Evolutionary conservation across 2,888 invertebrate genomes (phyloP), one percentile per base, ranked within the genome.

Genomic region (Leptinotarsa haldemani): DNA sequence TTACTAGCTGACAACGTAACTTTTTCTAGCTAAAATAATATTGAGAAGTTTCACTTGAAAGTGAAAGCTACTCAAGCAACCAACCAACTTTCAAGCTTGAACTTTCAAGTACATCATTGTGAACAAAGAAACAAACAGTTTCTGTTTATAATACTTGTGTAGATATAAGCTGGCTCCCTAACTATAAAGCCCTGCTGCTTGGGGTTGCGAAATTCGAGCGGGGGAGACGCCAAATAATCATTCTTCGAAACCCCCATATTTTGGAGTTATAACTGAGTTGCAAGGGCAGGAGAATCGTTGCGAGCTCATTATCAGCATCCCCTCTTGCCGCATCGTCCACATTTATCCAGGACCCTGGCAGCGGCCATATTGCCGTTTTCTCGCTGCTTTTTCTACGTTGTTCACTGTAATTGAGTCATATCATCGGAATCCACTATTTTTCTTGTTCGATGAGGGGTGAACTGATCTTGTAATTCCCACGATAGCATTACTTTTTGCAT

Each of bases 241-340:
- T 83, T 82, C 82, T 82, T 82, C 82, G 80, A 81, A 80, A 82
- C 83, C 84, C 84, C 83, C 74, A 84, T 84, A 84, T 84, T 84
- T 84, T 81, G 83, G 81, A 84, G 83, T 84, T 83, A 84, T 84
- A 83, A 83, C 83, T 80, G 82, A 80, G 80, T 80, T 74, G 80
- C 78, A 69, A 40, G 61, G 61, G 61, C 20, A 47, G 56, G 56
- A 68, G 68, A 46, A 67, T 53, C 67, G 67, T 53, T 50, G 67
- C 53, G 30, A 67, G 68, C 68, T 68, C 68, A 68, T 68, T 68
- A 68, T 68, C 61, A 61, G n/a, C 61, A 61, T 61, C 61, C 61
- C 61, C 61, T 40, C 61, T 61, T n/a, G 61, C 40, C 61, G 61
- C 61, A 40, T 61, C 61, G 13, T 61, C 61, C 40, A 61, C 61